Base-by-base conservation (phyloP, 64 coral and sea anemone genomes). In the Porites australiensis region DNA sequence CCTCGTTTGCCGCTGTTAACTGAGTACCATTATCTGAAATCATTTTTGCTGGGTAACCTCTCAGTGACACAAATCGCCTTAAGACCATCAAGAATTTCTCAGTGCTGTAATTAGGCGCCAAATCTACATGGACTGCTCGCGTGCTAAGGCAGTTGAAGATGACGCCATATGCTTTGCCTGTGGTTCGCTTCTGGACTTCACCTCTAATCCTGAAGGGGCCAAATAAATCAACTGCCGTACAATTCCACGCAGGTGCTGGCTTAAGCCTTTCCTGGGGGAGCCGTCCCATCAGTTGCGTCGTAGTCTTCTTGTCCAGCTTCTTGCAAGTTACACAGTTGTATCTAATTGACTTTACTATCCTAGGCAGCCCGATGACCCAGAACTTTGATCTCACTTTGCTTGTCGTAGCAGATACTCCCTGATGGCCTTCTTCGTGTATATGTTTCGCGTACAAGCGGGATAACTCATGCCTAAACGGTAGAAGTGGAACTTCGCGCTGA, bases 341-440 rank as follows among this genome's bases (percentile, higher is more conserved):
- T 27, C 46, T 88, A 13, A 74, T 37, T 13, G 69, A 75, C 43
- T 87, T 51, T 2, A 87, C 67, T 46, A 87, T 19, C 53, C 57
- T 87, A 50, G 54, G 84, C 2, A 87, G 27, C 18, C 73, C 51
- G 16, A 23, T 19, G 22, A 88, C 76, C 86, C 72, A 88, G 86
- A 76, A 88, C 44, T 20, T 74, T 55, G 86, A 4, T 18, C 73
- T 72, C 45, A 89, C 78, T 59, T 89, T 89, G 72, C 87, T 89
- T 60, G 74, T 27, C 77, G 72, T 89, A 23, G 87, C 50, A 50
- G 63, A 27, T 61, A 79, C 87, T 77, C 72, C 87, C 45, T 77
- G 70, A 59, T 89, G 87, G 12, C 72, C 87, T n/a, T 77, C 78
- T 46, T 50, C 21, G 61, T 89, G 74, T 37, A 89, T 76, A 59